A percentile compares a stretch with the other conserved stretches of the same genome.
These are phyloP conservation scores for Sebastes steindachneri DNA, from an alignment of 2,797 vertebrate species.

Conservation along the genomic window DNA sequence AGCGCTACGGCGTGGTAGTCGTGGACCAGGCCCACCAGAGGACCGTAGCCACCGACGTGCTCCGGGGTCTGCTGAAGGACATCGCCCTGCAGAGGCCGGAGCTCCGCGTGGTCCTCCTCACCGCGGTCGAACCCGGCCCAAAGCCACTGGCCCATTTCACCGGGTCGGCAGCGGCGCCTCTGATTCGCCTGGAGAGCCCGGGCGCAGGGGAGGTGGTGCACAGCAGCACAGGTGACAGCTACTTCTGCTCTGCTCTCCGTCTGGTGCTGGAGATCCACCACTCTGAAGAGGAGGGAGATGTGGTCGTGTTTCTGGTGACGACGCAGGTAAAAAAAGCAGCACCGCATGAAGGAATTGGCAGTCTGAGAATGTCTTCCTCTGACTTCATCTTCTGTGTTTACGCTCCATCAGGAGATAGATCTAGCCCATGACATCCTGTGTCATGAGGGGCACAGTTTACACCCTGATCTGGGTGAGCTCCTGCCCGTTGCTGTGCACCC, in stretches of 20 bases:
- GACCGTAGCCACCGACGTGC: constrained; percentile 86
- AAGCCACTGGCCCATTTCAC: constrained; percentile 76
- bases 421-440: constrained; percentile 85
- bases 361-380: not conserved
- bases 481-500: constrained; percentile 85
- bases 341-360: fast-evolving
- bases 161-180: constrained; percentile 32
- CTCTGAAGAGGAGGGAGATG: constrained; percentile 82
- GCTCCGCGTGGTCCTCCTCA: constrained; percentile 87
- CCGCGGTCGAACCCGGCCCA: constrained; percentile 66
- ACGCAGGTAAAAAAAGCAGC: constrained; percentile 75
- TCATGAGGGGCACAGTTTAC: constrained; percentile 80
- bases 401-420: constrained; percentile 85
- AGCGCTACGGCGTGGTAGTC: constrained; percentile 84
- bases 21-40: constrained; percentile 90
- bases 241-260: constrained; percentile 82
- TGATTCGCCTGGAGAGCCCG: constrained; percentile 73
- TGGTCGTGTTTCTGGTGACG: constrained; percentile 88
- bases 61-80: constrained; percentile 87
- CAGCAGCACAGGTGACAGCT: constrained; percentile 76
- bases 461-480: constrained; percentile 82
- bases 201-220: constrained; percentile 82
- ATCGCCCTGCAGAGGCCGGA: constrained; percentile 84
- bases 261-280: constrained; percentile 90
- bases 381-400: not conserved